Evolutionary conservation across 1,140 invertebrate species (phyloP).

Genomic region (Meloidogyne floridensis): DNA sequence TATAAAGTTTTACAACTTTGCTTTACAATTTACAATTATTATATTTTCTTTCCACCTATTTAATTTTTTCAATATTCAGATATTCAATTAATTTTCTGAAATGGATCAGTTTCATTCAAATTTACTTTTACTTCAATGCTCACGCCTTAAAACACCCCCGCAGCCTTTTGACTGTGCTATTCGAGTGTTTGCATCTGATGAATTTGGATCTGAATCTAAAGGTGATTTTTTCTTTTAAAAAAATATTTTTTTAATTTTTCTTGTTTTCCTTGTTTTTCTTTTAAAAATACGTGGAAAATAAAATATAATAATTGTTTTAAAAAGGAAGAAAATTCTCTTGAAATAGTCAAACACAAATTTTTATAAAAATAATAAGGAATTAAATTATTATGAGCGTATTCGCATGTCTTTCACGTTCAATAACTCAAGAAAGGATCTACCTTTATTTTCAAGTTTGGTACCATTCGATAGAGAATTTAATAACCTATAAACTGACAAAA

Average conservation of each 20-base stretch:
- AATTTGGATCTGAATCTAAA: not conserved
- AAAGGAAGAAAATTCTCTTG: not conserved
- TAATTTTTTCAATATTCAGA: too few relatives aligned
- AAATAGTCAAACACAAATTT: too few relatives aligned
- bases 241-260: not conserved
- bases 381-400: too few relatives aligned
- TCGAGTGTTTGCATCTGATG: constrained; percentile 12
- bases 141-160: not conserved
- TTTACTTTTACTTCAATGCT: constrained; percentile 24
- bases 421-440: too few relatives aligned
- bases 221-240: not conserved
- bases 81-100: not conserved
- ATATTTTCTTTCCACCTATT: too few relatives aligned
- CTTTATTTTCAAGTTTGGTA: too few relatives aligned
- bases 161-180: constrained; percentile 30
- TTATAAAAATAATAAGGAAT: too few relatives aligned
- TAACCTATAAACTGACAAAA: too few relatives aligned
- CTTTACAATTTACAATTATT: too few relatives aligned
- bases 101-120: constrained; percentile 30
- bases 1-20: too few relatives aligned
- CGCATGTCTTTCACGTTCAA: too few relatives aligned
- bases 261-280: not conserved
- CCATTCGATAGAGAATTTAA: too few relatives aligned
- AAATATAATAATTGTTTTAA: not conserved
- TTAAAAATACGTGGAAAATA: not conserved